Evolutionary conservation across 1,140 invertebrate species (phyloP), one percentile per base, ranked within the genome.

Genomic region (Dolichoris vasculosae): DNA sequence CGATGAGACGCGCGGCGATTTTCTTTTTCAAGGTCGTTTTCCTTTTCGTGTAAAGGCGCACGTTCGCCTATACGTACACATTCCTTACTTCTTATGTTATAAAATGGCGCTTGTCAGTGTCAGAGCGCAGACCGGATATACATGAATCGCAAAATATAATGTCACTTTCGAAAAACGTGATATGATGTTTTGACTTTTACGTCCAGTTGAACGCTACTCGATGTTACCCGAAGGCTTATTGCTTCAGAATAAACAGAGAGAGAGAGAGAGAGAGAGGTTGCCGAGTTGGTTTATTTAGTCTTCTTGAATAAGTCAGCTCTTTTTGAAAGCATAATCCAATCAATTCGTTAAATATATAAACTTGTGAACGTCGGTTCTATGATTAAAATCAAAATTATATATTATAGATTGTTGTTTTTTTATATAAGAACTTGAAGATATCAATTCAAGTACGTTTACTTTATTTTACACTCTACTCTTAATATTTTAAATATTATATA

Each of bases 1-100:
- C 73, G n/a, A 26, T 20, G 69, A 30, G 73, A 15, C 73, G 2
- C 40, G 23, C 8, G 30, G 48, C 48, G 48, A 35, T 79, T 79
- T 79, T 79, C 59, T 38, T 79, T 64, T 64, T 79, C 77, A 79
- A 79, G 77, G 77, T 64, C 59, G 77, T 79, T 79, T 79, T 40
- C 77, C 55, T 32, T 79, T 64, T 64, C 59, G 77, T 32, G 13
- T 20, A 26, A 0, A 17, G 23, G 30, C 26, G 20, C 48, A 51
- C 7, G 15, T 51, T 51, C 20, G 1, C 48, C n/a, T 26, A 30
- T 46, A 38, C 43, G 26, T 7, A 35, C 73, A 43, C 23, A 46
- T 48, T 75, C 73, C 73, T 75, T n/a, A n/a, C 26, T 75, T 38
- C 35, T 71, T 40, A 11, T 71, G 15, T 46, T 75, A 75, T 46